phyloP scores from a whole-genome alignment of 2,797 vertebrate species.

The Epinephelus awoara region DNA sequence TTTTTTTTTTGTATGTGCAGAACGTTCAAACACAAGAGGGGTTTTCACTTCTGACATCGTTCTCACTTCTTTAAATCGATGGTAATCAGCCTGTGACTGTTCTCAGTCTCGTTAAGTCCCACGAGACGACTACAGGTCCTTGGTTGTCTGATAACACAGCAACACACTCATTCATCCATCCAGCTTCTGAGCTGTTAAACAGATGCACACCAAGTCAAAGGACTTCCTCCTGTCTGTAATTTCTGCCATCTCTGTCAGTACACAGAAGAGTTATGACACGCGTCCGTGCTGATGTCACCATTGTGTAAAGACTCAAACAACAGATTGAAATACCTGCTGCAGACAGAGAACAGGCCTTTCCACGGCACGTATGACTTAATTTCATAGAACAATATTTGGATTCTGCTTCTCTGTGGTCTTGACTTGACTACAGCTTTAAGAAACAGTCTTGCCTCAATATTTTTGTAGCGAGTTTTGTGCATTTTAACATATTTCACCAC shows the following conservation, averaged over 20 bases:
- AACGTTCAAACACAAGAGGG: neutral
- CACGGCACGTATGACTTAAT: conserved; percentile 47
- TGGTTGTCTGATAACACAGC: conserved; percentile 37
- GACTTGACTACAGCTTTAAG: conserved; percentile 14
- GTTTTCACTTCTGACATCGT: neutral
- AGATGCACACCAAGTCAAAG: conserved; percentile 65
- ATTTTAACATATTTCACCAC: conserved; percentile 40
- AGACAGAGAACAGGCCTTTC: conserved; percentile 41
- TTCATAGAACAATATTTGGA: conserved; percentile 54
- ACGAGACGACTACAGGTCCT: conserved; percentile 15
- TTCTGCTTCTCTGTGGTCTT: conserved; percentile 27
- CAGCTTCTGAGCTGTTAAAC: conserved; percentile 63
- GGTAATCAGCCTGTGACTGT: conserved; percentile 29
- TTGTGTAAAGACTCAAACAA: conserved; percentile 52
- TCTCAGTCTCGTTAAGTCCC: conserved; percentile 11
- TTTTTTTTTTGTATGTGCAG: neutral
- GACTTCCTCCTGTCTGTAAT: conserved; percentile 72
- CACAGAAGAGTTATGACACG: conserved; percentile 55
- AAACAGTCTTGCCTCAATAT: conserved; percentile 19
- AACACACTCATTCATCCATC: conserved; percentile 44
- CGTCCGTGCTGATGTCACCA: conserved; percentile 61
- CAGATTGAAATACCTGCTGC: conserved; percentile 65
- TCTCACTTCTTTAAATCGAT: conserved; percentile 20
- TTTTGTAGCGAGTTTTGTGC: conserved; percentile 4
- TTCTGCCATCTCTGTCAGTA: conserved; percentile 65